Evolutionary conservation across 2,113 vertebrate species (phyloP).

Genomic region (Tachysurus vachellii): DNA sequence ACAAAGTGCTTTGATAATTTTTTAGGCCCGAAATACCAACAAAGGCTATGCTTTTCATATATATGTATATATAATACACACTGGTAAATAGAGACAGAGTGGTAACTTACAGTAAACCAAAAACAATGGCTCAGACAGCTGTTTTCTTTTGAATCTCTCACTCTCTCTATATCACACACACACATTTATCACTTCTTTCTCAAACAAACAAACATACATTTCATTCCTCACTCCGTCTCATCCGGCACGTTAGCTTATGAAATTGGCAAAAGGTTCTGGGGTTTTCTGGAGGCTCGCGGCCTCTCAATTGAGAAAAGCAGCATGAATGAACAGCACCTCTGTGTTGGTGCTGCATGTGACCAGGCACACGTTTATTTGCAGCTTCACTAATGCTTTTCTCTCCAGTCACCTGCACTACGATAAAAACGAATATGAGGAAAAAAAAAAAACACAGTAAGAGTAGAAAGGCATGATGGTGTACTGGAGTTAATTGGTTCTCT

Average conservation of each 20-base stretch:
- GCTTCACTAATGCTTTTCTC: conserved; percentile 60
- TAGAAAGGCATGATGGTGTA: conserved; percentile 65
- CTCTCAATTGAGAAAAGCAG: conserved; percentile 70
- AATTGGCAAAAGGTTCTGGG: conserved; percentile 67
- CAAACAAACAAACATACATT: conserved; percentile 10
- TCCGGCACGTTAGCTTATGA: conserved; percentile 79
- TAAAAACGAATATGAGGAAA: conserved; percentile 50
- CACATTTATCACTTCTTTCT: conserved; percentile 22
- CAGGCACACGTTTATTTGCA: conserved; percentile 68
- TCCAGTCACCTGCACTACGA: conserved; percentile 66
- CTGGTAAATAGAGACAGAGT: conserved; percentile 47
- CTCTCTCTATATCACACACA: neutral
- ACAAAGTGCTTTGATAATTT: conserved; percentile 64
- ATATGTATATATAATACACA: conserved; percentile 38
- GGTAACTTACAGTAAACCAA: conserved; percentile 63
- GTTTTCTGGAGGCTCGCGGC: conserved; percentile 44
- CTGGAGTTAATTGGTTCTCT: conserved; percentile 45
- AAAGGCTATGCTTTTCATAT: conserved; percentile 31
- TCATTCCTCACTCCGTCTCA: conserved; percentile 75
- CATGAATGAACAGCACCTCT: conserved; percentile 64
- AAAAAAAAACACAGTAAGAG: conserved; percentile 62
- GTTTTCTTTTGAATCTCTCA: conserved; percentile 56
- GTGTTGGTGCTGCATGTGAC: conserved; percentile 70
- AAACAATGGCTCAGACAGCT: conserved; percentile 73
- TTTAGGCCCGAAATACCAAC: conserved; percentile 64